These are phyloP conservation scores for Schizopygopsis malacanthus DNA, from an alignment of 2,797 vertebrate species.

Conservation along the genomic window DNA sequence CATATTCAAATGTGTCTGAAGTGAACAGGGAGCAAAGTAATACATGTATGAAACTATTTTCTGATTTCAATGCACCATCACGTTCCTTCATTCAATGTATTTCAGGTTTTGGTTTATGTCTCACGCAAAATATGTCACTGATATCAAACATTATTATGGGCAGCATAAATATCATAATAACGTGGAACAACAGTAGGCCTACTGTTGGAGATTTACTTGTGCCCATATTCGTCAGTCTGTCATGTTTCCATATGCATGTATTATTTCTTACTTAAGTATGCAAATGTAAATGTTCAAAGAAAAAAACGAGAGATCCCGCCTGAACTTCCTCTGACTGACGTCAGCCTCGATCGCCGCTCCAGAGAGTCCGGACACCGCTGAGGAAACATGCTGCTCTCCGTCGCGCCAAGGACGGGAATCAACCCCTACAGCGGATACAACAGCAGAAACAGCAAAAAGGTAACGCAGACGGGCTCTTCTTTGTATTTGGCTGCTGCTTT, in stretches of 20 bases:
- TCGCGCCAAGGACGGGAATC: slow-evolving; percentile 91
- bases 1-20: background rate
- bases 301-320: slow-evolving; percentile 67
- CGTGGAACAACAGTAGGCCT: background rate
- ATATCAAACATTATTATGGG: background rate
- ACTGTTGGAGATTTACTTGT: background rate
- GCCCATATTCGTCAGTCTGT: background rate
- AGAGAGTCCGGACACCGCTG: slow-evolving; percentile 77
- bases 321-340: slow-evolving; percentile 85
- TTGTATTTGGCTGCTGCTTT: slow-evolving; percentile 38
- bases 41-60: too few relatives aligned
- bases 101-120: background rate
- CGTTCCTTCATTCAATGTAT: background rate
- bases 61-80: too few relatives aligned
- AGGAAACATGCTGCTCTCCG: slow-evolving; percentile 95
- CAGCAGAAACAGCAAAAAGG: slow-evolving; percentile 94
- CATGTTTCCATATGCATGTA: background rate
- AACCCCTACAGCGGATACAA: slow-evolving; percentile 91
- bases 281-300: background rate
- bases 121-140: background rate
- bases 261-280: background rate
- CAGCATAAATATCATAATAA: background rate
- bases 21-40: too few relatives aligned
- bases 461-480: slow-evolving; percentile 68
- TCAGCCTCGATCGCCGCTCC: slow-evolving; percentile 78